Base-by-base conservation (phyloP, 2,888 invertebrate genomes). In the Drosophila subsilvestris region DNA sequence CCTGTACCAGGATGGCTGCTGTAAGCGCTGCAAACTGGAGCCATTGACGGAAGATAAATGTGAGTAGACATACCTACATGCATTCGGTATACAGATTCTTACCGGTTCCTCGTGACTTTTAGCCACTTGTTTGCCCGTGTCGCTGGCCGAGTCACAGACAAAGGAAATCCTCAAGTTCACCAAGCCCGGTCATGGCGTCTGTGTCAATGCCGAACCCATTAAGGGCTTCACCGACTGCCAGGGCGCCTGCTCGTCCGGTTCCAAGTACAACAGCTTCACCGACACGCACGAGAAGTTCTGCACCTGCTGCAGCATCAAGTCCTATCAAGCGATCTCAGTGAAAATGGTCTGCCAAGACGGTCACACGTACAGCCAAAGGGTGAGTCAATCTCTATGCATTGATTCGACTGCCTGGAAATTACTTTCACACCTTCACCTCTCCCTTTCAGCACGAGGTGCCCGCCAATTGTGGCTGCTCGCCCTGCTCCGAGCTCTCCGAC, bases 201-300 rank as follows among this genome's bases (percentile, higher is more conserved):
- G 97, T 90, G 91, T 92, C 70, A 97, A 97, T 91, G 90, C 92
- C 25, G 87, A 93, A 59, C 93, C 94, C 0, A 92, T 96, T 18
- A 75, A 80, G 5, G 94, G 94, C 6, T 94, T 96, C 84, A 94
- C 94, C 9, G 95, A 96, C 90, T 97, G 97, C 81, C 93, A 93
- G 54, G 97, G 97, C 1, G 89, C 92, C 14, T 97, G 97, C 83
- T 92, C 93, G 74, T 96, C 96, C 0, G 94, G 94, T 18, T 95
- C 96, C 0, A 90, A 93, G n/a, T 96, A 94, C 77, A 95, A 95
- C 85, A 91, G 93, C 94, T 94, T 91, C 75, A 93, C 93, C 0
- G 94, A 93, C 51, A 83, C 90, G 55, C 95, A 95, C 89, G 94
- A 94, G 76, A 90, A 93, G 1, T 86, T 90, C 63, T 94, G 95